Evolutionary conservation across 2,888 invertebrate species (phyloP), one percentile per base, ranked within the genome.

Genomic region (Fragum fragum): DNA sequence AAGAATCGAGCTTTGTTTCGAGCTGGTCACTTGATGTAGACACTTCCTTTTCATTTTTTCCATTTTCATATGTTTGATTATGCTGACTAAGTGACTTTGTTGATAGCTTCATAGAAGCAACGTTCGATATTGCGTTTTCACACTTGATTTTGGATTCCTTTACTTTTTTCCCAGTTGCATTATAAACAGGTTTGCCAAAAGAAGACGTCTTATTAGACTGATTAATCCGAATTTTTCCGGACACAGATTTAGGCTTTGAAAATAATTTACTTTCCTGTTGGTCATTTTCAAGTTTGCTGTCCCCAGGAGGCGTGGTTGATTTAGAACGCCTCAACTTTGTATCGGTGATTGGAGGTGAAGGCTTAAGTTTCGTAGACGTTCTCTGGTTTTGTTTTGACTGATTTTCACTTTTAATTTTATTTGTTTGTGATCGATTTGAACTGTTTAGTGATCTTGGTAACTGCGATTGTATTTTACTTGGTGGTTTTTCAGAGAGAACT

Each of bases 251-350:
- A 6, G 32, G 32, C 9, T 36, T 36, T n/a, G n/a, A n/a, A 36
- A 3, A 36, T 36, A 36, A 36, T 36, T 36, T 36, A 36, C 32
- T 36, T 9, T 36, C 32, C 32, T 3, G 32, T 36, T 36, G 47
- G n/a, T 14, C n/a, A 47, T 47, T 14, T 47, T 47, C 47, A 47
- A 3, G 5, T 47, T 21, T 32, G 39, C n/a, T 5, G 39, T 57
- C 57, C 3, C 6, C 28, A 5, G 66, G n/a, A 18, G 66, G 66
- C 11, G 66, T 66, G 36, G 14, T 66, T 23, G 66, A 66, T 36
- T 39, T 66, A 0, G 66, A 66, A n/a, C 39, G 32, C 23, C 39
- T 66, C 2, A 18, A 16, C 39, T 32, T 66, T 57, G 57, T 26
- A 23, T 9, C n/a, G 21, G 26, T 57, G 3, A 6, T n/a, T 26